Evolutionary conservation across 2,888 invertebrate genomes (phyloP), one percentile per base, ranked within the genome.

Genomic region (Drymonia ruficornis): DNA sequence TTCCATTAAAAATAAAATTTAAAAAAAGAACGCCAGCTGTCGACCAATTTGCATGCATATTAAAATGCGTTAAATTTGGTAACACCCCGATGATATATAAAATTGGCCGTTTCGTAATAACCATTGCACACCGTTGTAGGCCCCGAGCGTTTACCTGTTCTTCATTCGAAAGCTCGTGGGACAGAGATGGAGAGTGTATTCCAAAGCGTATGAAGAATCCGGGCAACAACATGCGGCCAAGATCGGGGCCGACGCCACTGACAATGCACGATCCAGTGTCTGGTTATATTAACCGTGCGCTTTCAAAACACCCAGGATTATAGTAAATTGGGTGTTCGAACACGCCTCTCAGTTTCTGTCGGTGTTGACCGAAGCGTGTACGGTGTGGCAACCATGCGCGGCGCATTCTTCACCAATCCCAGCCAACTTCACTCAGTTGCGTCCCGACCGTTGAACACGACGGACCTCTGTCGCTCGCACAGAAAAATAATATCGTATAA

Each of bases 321-420:
- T 75, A 76, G 75, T 74, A 76, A 76, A 81, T 80, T 77, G 67
- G 74, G 72, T 77, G 76, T 74, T 78, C 74, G 65, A 79, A 71
- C 73, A 72, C 75, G 76, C 70, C 86, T 87, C 81, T 80, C 68
- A 73, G 78, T 78, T 83, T 85, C 78, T 74, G 86, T 72, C 81
- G 89, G 80, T 61, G 76, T 72, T 77, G 74, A 79, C 74, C 76
- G 80, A 83, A 88, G 86, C 86, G 85, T 81, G 84, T 81, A 83
- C 87, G 87, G 89, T 86, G 89, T 85, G 84, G 89, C 91, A 87
- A 89, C 91, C 85, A 88, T 92, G 91, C 91, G 91, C 91, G 76
- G 89, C 90, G 90, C 91, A 91, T 87, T 89, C 91, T 87, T 88
- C 83, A 86, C 89, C 89, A 87, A 87, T 87, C 87, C 83, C 78